These are phyloP conservation scores for Penaeus indicus DNA, from an alignment of 1,140 invertebrate species.

Conservation along the genomic window DNA sequence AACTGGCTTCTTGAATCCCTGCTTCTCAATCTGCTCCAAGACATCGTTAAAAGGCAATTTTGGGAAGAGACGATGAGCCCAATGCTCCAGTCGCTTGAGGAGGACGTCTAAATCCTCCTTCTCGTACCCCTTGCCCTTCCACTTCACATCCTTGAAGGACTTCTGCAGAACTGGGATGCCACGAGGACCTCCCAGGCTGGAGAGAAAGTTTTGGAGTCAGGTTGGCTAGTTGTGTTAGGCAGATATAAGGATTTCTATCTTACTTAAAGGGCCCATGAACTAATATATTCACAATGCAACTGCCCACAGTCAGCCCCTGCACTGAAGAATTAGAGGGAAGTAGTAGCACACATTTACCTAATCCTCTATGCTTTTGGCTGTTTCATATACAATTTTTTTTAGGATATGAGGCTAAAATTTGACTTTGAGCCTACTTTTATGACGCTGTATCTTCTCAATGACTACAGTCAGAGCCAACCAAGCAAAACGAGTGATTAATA, in stretches of 20 bases:
- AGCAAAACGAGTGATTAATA: too few species aligned
- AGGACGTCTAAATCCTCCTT: conserved; percentile 84
- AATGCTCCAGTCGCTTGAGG: conserved; percentile 89
- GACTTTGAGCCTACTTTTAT: too few species aligned
- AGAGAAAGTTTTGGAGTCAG: not conserved
- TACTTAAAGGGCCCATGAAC: too few species aligned
- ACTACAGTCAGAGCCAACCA: too few species aligned
- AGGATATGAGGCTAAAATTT: too few species aligned
- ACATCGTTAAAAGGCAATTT: conserved; percentile 89
- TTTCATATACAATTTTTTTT: too few species aligned
- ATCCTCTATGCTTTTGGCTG: too few species aligned
- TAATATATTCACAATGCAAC: too few species aligned
- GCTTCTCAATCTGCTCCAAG: conserved; percentile 82
- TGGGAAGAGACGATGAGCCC: conserved; percentile 91
- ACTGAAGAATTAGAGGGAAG: too few species aligned
- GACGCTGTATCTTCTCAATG: too few species aligned
- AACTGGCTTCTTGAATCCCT: conserved; percentile 82
- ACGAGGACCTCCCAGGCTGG: conserved; percentile 79
- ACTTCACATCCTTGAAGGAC: conserved; percentile 84
- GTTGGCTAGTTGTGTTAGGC: not conserved
- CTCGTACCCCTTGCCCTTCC: conserved; percentile 86
- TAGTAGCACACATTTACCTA: too few species aligned
- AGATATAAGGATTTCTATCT: not conserved
- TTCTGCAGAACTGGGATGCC: conserved; percentile 84
- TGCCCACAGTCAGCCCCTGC: too few species aligned